Evolutionary conservation across 2,113 vertebrate species (phyloP).

Genomic region (Ascaphus truei): DNA sequence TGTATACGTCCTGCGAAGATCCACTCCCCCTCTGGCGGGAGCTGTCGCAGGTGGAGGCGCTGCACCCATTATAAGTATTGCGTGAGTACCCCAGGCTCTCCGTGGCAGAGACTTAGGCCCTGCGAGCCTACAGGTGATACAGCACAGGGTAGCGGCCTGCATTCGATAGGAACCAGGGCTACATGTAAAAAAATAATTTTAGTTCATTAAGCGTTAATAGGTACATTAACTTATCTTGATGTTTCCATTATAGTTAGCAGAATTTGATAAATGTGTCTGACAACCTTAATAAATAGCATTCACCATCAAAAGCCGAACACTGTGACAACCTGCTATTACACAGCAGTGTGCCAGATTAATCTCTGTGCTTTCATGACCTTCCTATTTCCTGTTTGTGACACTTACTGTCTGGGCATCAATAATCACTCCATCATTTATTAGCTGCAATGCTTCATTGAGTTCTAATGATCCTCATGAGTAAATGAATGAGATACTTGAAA

Average conservation of each 20-base stretch:
- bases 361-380: background rate
- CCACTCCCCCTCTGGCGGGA: too few relatives aligned
- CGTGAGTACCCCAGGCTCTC: too few relatives aligned
- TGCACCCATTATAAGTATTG: too few relatives aligned
- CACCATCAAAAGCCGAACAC: background rate
- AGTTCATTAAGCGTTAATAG: background rate
- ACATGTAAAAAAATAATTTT: too few relatives aligned
- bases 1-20: too few relatives aligned
- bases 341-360: background rate
- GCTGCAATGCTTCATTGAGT: background rate
- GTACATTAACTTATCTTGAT: background rate
- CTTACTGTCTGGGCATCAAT: background rate
- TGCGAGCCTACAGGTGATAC: too few relatives aligned
- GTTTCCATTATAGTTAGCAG: background rate
- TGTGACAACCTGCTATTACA: conserved; percentile 7
- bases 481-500: too few relatives aligned
- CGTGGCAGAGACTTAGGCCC: too few relatives aligned
- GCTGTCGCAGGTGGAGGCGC: too few relatives aligned
- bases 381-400: background rate
- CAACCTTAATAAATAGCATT: background rate
- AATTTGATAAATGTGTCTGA: conserved; percentile 11
- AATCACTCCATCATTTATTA: background rate
- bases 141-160: too few relatives aligned
- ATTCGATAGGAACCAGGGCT: too few relatives aligned
- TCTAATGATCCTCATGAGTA: background rate